phyloP scores from a whole-genome alignment of 2,888 invertebrate genomes.

The Fragum fragum region DNA sequence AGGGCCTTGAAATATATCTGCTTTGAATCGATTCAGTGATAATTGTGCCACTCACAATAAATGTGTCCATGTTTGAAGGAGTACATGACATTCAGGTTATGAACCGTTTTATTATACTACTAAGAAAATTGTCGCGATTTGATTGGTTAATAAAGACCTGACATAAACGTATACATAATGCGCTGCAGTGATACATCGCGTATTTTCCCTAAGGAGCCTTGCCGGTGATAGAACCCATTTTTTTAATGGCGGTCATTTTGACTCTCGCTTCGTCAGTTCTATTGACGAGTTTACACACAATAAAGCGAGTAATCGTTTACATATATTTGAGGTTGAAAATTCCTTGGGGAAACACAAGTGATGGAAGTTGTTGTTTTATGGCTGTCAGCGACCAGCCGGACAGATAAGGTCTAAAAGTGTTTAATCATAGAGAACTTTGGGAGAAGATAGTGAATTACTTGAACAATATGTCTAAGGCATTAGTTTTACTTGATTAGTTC shows the following conservation, averaged over 20 bases:
- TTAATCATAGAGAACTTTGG: constrained; percentile 40
- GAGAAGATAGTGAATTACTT: constrained; percentile 31
- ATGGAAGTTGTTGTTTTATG: constrained; percentile 57
- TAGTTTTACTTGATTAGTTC: neutral
- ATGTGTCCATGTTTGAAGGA: constrained; percentile 11
- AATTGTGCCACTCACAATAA: constrained; percentile 46
- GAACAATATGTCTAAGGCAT: constrained; percentile 35
- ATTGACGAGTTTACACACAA: too few relatives aligned
- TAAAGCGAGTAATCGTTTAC: neutral
- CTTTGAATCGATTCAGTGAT: constrained; percentile 38
- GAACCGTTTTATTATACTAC: constrained; percentile 23
- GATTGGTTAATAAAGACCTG: too few relatives aligned
- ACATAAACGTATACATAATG: too few relatives aligned
- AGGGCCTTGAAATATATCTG: constrained; percentile 21
- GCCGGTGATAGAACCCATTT: too few relatives aligned
- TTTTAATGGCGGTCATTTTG: too few relatives aligned
- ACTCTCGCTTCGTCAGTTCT: too few relatives aligned
- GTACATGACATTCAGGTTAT: constrained; percentile 30
- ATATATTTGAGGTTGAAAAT: constrained; percentile 30
- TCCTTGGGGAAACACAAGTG: constrained; percentile 38
- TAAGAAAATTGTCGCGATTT: too few relatives aligned
- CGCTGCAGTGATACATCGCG: too few relatives aligned
- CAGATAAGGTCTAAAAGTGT: neutral
- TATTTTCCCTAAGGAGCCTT: too few relatives aligned
- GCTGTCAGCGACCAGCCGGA: constrained; percentile 48